phyloP scores from a whole-genome alignment of 2,888 invertebrate species.

The Drosophila tripunctata region DNA sequence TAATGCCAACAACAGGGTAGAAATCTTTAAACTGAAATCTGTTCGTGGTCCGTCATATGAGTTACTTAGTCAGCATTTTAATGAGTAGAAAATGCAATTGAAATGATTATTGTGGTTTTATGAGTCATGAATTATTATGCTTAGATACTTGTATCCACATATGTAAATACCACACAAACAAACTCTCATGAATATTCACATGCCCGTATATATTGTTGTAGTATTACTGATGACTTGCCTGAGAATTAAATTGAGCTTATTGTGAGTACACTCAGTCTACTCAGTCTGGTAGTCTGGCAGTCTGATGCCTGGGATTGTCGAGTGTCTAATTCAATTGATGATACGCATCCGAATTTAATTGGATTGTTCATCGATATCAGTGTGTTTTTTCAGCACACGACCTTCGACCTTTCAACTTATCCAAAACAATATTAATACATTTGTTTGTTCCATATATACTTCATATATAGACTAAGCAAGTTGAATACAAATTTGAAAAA shows the following conservation, averaged over 20 bases:
- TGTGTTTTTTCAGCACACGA: neutral
- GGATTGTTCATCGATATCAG: conserved; percentile 4
- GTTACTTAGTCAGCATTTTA: conserved; percentile 21
- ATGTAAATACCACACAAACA: conserved; percentile 13
- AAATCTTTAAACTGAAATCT: too few relatives aligned
- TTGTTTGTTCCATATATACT: neutral
- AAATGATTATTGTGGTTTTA: conserved; percentile 34
- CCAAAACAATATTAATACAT: neutral
- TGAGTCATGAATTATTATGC: conserved; percentile 25
- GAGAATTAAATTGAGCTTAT: conserved; percentile 14
- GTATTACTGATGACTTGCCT: neutral
- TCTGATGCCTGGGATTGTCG: neutral
- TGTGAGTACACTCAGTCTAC: neutral
- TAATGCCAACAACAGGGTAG: conserved; percentile 3
- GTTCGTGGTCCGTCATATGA: too few relatives aligned
- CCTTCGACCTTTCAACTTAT: neutral
- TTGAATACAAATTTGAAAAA: too few relatives aligned
- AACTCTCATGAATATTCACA: conserved; percentile 1
- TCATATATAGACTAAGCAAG: too few relatives aligned
- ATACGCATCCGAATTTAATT: conserved; percentile 15
- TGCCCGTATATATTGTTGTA: neutral
- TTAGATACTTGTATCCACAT: neutral
- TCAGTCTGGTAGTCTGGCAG: too few relatives aligned
- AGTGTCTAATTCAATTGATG: conserved; percentile 5
- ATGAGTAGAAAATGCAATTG: conserved; percentile 25